Percentiles rank a stretch among this genome's conserved stretches.
Evolutionary conservation across 2,113 vertebrate genomes (phyloP).

Genomic region (Edolisoma coerulescens): DNA sequence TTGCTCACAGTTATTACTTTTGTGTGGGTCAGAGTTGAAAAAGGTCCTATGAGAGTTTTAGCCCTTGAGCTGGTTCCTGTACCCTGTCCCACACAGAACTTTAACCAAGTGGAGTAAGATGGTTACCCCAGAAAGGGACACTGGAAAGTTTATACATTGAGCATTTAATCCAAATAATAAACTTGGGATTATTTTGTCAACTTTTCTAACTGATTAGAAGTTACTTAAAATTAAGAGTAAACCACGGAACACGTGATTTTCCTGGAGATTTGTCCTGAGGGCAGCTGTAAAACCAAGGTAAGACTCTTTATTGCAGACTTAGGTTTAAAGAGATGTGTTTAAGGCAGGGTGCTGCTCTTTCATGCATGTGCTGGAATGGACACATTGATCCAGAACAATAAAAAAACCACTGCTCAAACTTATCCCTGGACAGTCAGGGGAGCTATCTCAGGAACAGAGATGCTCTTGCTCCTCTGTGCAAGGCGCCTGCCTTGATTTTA

Average conservation of each 20-base stretch:
- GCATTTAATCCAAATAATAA: not conserved
- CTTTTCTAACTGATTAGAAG: not conserved
- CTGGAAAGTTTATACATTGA: not conserved
- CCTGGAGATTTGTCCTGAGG: not conserved
- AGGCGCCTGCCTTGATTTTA: not conserved
- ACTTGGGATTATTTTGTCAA: not conserved
- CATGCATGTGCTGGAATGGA: not conserved
- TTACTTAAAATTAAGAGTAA: not conserved
- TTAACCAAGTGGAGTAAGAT: not conserved
- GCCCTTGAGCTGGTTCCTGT: not conserved
- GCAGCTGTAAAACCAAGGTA: not conserved
- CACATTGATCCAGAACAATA: not conserved
- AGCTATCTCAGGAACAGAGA: not conserved
- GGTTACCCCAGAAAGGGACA: not conserved
- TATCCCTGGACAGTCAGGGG: not conserved
- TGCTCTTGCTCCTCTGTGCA: not conserved
- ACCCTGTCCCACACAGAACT: not conserved
- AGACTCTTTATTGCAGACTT: not conserved
- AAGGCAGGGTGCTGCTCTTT: not conserved
- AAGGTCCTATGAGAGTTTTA: not conserved
- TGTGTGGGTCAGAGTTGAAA: not conserved
- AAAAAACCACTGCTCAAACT: not conserved
- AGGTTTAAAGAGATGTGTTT: not conserved
- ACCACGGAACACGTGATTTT: not conserved
- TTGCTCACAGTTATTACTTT: not conserved